Conservation (phyloP, 2,888 invertebrate genomes). For the Dasysyrphus tricinctus region DNA sequence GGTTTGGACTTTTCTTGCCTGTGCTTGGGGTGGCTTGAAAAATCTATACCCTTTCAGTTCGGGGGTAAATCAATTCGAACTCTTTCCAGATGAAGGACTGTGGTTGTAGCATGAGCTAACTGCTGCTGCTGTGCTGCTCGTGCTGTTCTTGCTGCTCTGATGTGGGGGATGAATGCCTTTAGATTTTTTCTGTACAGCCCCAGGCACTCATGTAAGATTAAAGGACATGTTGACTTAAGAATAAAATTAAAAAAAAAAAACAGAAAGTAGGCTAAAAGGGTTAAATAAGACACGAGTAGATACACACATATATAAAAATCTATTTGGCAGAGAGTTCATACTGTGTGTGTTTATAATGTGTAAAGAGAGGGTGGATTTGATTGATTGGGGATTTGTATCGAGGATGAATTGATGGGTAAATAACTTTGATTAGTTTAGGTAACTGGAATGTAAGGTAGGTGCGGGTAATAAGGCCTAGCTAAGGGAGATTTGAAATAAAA, state of each 20-base stretch:
- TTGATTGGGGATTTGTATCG: slow-evolving; percentile 70
- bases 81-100: slow-evolving; percentile 30
- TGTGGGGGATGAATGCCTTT: slow-evolving; percentile 31
- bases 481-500: too few relatives aligned
- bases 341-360: slow-evolving; percentile 33
- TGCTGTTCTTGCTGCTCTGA: not conserved
- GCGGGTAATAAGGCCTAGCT: too few relatives aligned
- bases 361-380: slow-evolving; percentile 20
- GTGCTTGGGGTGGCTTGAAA: not conserved
- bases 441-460: slow-evolving; percentile 8
- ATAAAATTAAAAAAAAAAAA: not conserved
- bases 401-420: slow-evolving; percentile 67
- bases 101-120: not conserved
- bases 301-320: slow-evolving; percentile 7
- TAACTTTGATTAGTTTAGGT: slow-evolving; percentile 69
- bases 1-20: slow-evolving; percentile 32
- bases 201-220: slow-evolving; percentile 69
- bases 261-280: slow-evolving; percentile 58
- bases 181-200: slow-evolving; percentile 42
- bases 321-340: slow-evolving; percentile 36
- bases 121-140: not conserved
- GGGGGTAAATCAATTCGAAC: slow-evolving; percentile 52
- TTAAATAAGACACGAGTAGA: slow-evolving; percentile 48
- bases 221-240: slow-evolving; percentile 71
- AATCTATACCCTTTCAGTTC: slow-evolving; percentile 13